Conservation (phyloP, 2,113 vertebrate species). For the Talpa occidentalis region DNA sequence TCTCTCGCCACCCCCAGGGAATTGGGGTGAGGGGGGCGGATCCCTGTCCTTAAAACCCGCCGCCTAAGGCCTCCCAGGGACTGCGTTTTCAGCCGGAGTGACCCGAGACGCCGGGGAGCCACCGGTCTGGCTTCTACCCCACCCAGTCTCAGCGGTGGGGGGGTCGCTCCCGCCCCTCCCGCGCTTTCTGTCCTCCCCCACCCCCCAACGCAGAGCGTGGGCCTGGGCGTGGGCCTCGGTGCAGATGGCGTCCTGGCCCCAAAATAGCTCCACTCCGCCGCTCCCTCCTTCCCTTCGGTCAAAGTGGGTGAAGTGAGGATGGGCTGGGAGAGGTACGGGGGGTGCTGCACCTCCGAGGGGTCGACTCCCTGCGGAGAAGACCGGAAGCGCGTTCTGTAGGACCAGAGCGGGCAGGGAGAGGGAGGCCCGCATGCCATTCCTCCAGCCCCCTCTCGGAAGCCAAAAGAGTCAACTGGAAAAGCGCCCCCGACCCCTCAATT, state of each 20-base stretch:
- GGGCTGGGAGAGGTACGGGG: not conserved
- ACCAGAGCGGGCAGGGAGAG: not conserved
- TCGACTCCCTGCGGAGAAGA: not conserved
- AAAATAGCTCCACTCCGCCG: slow-evolving; percentile 58
- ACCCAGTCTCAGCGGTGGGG: not conserved
- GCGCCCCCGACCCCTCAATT: not conserved
- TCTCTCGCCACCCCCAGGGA: not conserved
- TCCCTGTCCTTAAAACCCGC: not conserved
- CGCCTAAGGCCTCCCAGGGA: not conserved
- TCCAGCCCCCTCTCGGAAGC: not conserved
- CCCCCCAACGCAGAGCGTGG: slow-evolving; percentile 3
- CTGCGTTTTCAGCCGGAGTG: not conserved
- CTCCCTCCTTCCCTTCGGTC: not conserved
- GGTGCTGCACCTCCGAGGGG: not conserved
- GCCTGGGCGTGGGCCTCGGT: slow-evolving; percentile 65
- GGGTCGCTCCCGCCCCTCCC: not conserved
- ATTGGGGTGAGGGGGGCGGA: not conserved
- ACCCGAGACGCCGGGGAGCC: not conserved
- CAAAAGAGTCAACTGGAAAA: not conserved
- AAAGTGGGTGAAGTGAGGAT: slow-evolving; percentile 33
- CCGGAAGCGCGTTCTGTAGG: not conserved
- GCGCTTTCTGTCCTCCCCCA: not conserved
- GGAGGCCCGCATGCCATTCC: not conserved
- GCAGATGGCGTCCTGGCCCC: slow-evolving; percentile 66
- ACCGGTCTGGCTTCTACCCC: not conserved